A percentile compares a stretch with the other conserved stretches of the same genome.
Conservation (phyloP, 2,797 vertebrate species). For the Bufotes viridis region DNA sequence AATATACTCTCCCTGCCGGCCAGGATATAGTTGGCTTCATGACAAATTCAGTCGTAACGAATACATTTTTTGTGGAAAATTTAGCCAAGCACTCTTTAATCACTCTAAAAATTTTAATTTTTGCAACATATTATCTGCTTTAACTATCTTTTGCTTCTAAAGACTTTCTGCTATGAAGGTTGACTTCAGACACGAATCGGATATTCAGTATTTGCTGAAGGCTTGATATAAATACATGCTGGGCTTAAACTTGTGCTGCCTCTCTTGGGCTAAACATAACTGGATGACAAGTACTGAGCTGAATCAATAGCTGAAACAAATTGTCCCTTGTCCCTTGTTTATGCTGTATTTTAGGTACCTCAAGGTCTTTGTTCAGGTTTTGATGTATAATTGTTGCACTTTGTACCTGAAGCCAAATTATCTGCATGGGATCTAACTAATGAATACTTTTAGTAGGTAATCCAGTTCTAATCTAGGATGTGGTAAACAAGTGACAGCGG, state of each 20-base stretch:
- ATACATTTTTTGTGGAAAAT: no score
- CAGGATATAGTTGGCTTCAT: no score
- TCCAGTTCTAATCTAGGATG: constrained; percentile 16
- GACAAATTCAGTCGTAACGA: no score
- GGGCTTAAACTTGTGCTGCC: background rate
- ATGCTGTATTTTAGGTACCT: constrained; percentile 14
- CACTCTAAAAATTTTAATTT: background rate
- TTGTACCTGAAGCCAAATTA: constrained; percentile 31
- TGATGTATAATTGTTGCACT: constrained; percentile 14
- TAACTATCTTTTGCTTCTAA: background rate
- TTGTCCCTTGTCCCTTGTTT: constrained; percentile 25
- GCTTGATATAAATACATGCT: background rate
- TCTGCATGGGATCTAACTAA: constrained; percentile 26
- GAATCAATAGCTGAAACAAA: constrained; percentile 48
- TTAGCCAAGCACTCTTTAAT: no score
- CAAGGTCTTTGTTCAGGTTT: constrained; percentile 25
- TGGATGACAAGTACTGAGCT: constrained; percentile 10
- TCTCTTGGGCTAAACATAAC: constrained; percentile 13
- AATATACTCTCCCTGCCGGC: no score
- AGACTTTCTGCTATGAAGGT: background rate
- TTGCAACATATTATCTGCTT: background rate
- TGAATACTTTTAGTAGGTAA: constrained; percentile 18
- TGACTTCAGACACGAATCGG: background rate
- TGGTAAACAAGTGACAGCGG: constrained; percentile 25
- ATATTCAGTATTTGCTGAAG: constrained; percentile 7